phyloP scores from a whole-genome alignment of 2,113 vertebrate species.

The Peromyscus maniculatus region DNA sequence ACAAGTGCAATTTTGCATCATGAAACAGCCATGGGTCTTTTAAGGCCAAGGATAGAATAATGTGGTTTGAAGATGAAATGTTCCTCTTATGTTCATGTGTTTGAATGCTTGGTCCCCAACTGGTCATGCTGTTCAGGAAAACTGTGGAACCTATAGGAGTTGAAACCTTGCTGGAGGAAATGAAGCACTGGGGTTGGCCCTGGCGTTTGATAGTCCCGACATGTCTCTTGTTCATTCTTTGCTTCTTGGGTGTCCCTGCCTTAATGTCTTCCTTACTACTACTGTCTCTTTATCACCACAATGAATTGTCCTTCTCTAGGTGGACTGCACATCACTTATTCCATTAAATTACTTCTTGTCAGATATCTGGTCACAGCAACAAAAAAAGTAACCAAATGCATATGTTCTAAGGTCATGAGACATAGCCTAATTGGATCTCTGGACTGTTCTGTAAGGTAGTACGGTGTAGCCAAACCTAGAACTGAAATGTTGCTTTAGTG shows the following conservation, averaged over 20 bases:
- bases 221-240: neutral
- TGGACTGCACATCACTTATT: neutral
- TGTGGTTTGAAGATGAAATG: neutral
- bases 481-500: neutral
- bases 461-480: neutral
- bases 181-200: neutral
- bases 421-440: neutral
- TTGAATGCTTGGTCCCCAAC: neutral
- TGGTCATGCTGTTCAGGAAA: neutral
- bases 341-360: neutral
- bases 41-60: neutral
- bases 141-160: neutral
- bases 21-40: neutral
- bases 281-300: neutral
- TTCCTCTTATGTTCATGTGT: neutral
- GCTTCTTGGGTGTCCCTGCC: neutral
- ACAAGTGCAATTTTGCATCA: neutral
- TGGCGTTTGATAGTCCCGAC: neutral
- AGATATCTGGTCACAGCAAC: neutral
- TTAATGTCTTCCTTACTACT: neutral
- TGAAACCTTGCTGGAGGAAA: neutral
- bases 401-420: neutral
- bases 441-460: neutral
- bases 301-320: neutral
- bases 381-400: neutral